Conservation (phyloP, 2,888 invertebrate species). For the Stenotaenia linearis region DNA sequence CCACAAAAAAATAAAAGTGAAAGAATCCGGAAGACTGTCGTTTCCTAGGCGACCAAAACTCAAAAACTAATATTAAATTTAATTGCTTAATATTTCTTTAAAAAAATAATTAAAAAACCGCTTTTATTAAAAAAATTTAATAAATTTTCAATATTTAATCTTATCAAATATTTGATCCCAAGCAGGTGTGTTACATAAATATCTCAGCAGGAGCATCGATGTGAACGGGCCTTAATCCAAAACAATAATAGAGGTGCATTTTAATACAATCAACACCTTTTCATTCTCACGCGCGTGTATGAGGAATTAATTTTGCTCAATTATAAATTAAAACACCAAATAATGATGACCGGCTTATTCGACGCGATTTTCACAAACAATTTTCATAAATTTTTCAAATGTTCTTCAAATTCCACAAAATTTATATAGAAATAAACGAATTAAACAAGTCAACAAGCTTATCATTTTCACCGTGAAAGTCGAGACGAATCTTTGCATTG, state of each 20-base stretch:
- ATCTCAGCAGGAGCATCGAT: not conserved
- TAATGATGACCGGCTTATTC: too few relatives aligned
- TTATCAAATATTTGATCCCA: not conserved
- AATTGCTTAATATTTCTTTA: too few relatives aligned
- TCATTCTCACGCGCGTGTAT: too few relatives aligned
- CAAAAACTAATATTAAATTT: too few relatives aligned
- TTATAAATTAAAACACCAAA: too few relatives aligned
- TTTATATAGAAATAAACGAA: not conserved
- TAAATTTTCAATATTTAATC: not conserved
- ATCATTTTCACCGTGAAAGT: not conserved
- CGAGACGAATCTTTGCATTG: not conserved
- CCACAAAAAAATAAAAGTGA: not conserved
- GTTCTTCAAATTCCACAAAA: too few relatives aligned
- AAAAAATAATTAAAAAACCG: too few relatives aligned
- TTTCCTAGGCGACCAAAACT: not conserved
- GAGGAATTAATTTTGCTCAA: too few relatives aligned
- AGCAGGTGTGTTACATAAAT: not conserved
- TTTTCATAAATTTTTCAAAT: too few relatives aligned
- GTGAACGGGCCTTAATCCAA: not conserved
- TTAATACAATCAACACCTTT: not conserved
- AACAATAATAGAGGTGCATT: not conserved
- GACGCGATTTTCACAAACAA: too few relatives aligned
- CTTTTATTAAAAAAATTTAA: not conserved
- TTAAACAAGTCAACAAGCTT: not conserved
- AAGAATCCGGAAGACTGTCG: not conserved